These are phyloP conservation scores for Thereva nobilitata DNA, from an alignment of 2,888 invertebrate species.

Conservation along the genomic window DNA sequence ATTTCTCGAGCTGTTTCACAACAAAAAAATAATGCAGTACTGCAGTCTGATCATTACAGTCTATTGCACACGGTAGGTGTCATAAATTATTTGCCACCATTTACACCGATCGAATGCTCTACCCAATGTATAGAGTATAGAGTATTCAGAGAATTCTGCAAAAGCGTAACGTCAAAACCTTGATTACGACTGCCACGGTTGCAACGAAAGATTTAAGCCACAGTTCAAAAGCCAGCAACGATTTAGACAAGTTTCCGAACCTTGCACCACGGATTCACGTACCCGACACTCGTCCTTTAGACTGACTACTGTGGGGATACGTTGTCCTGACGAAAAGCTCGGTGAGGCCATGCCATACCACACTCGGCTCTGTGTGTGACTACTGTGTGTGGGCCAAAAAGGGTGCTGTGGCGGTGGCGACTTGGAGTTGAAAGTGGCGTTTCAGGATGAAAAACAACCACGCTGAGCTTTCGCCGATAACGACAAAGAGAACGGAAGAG, in stretches of 20 bases:
- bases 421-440: conserved; percentile 27
- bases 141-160: too few relatives aligned
- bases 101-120: too few relatives aligned
- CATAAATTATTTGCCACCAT: too few relatives aligned
- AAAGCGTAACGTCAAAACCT: too few relatives aligned
- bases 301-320: conserved; percentile 47
- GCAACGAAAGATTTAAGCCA: conserved; percentile 11
- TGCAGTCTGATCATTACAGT: too few relatives aligned
- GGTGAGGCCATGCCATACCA: not conserved
- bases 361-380: not conserved
- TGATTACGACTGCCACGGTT: conserved; percentile 6
- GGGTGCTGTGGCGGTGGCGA: conserved; percentile 40
- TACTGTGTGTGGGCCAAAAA: not conserved
- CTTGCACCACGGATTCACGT: conserved; percentile 42
- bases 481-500: conserved; percentile 35
- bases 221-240: conserved; percentile 14
- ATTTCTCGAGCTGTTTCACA: too few relatives aligned
- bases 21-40: too few relatives aligned
- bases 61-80: too few relatives aligned
- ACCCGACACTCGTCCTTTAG: conserved; percentile 45
- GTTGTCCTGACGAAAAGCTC: conserved; percentile 26
- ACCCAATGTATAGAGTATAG: too few relatives aligned
- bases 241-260: conserved; percentile 6
- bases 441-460: conserved; percentile 29
- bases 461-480: conserved; percentile 30